Base-by-base conservation (phyloP, 2,888 invertebrate species). In the Perithous albicinctus region DNA sequence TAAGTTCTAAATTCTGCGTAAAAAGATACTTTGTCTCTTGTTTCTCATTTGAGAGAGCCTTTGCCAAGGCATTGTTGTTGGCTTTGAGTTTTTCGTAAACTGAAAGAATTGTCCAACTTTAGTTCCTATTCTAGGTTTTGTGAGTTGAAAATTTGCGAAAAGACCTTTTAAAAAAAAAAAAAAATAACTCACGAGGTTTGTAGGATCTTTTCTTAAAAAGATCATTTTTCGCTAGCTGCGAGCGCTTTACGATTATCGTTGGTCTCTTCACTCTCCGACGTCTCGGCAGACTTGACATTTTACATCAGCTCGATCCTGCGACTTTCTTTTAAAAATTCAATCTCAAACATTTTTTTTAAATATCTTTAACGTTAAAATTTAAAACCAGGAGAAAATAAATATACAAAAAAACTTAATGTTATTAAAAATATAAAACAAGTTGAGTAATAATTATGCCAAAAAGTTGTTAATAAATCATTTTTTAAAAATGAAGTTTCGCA, bases 21-120 rank as follows among this genome's bases (percentile, higher is more conserved):
- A 89, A 90, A 38, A 91, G 80, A 32, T 86, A 75, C 56, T 91
- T 89, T 23, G 51, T 84, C 51, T 90, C 90, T 64, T 91, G 88
- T 63, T 91, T 92, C 48, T 91, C 89, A 10, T 88, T 86, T 0
- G 90, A 87, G 0, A 92, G 78, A 2, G 92, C 91, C 20, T 86
- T 91, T 0, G 92, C 92, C 43, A 92, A 84, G 2, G 85, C 87
- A 76, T 82, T 87, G 61, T 92, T 92, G 69, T 92, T 92, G 2
- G 35, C 84, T 66, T 89, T 90, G 2, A 92, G 78, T 66, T 91
- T 89, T 26, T 90, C 87, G 12, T 87, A 91, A 8, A 89, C 92
- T 91, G 70, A 3, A 84, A 86, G 48, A 32, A 51, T 75, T 10
- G 20, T 70, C 43, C 1, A 56, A 67, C 66, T 38, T 70, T 43